phyloP scores from a whole-genome alignment of 2,113 vertebrate species.

The Pterocles orientalis region DNA sequence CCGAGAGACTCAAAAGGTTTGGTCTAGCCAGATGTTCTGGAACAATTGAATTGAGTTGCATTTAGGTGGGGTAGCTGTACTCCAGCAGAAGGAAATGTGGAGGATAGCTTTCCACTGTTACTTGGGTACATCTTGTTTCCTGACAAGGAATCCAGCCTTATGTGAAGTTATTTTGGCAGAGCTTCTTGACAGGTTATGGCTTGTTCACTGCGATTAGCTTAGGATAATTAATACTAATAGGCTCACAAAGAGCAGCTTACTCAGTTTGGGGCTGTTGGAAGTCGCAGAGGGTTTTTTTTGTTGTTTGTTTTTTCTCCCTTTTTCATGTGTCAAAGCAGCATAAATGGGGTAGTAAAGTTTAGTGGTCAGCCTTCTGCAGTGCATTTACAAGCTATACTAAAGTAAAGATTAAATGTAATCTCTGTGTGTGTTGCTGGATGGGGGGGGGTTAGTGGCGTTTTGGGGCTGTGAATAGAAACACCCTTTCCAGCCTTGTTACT shows the following conservation, averaged over 20 bases:
- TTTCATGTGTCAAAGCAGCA: background rate
- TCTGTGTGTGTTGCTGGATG: background rate
- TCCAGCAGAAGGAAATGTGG: background rate
- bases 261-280: background rate
- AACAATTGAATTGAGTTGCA: rapidly evolving
- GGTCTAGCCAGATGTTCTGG: background rate
- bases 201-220: slow-evolving; percentile 38
- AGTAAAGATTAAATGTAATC: background rate
- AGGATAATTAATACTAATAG: slow-evolving; percentile 47
- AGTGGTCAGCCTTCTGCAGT: background rate
- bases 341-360: background rate
- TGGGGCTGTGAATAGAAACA: background rate
- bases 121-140: background rate
- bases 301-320: background rate
- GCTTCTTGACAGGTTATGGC: slow-evolving; percentile 36
- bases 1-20: background rate
- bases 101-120: background rate
- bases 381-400: background rate
- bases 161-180: slow-evolving; percentile 23
- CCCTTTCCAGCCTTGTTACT: background rate
- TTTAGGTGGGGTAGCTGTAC: background rate
- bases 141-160: background rate
- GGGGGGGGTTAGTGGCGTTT: background rate
- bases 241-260: slow-evolving; percentile 27
- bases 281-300: background rate